Evolutionary conservation across 2,797 vertebrate species (phyloP).

Genomic region (Cossypha niveicapilla): DNA sequence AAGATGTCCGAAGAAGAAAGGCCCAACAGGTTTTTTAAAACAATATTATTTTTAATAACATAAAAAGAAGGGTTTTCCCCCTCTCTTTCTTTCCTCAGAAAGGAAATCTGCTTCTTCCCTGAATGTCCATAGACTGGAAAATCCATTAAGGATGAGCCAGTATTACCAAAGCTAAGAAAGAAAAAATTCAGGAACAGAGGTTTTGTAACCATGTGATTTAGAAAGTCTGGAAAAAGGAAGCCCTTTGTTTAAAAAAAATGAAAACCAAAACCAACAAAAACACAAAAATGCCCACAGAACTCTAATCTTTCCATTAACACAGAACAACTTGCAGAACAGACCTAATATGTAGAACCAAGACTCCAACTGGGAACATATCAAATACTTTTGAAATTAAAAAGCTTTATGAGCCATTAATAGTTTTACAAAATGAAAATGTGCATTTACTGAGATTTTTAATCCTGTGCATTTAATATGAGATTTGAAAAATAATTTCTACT

Average conservation of each 20-base stretch:
- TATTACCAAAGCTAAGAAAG: background rate
- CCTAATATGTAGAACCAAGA: background rate
- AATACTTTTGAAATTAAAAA: background rate
- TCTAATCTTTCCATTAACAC: background rate
- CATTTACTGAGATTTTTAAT: background rate
- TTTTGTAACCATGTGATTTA: background rate
- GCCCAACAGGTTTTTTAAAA: background rate
- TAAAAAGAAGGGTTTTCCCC: fast-evolving
- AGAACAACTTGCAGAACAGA: background rate
- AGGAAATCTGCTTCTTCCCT: background rate
- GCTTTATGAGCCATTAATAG: background rate
- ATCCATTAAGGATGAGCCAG: background rate
- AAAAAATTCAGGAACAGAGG: background rate
- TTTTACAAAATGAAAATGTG: background rate
- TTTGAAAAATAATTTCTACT: background rate
- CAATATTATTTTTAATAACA: background rate
- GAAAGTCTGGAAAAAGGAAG: background rate
- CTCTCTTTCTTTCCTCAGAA: background rate
- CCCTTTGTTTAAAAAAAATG: background rate
- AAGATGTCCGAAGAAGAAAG: background rate
- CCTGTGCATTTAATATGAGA: background rate
- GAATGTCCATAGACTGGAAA: background rate
- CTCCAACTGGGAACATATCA: background rate
- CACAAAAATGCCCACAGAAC: background rate
- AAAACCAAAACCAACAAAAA: background rate